Evolutionary conservation across 2,888 invertebrate genomes (phyloP).

Genomic region (Ectemnius cavifrons): DNA sequence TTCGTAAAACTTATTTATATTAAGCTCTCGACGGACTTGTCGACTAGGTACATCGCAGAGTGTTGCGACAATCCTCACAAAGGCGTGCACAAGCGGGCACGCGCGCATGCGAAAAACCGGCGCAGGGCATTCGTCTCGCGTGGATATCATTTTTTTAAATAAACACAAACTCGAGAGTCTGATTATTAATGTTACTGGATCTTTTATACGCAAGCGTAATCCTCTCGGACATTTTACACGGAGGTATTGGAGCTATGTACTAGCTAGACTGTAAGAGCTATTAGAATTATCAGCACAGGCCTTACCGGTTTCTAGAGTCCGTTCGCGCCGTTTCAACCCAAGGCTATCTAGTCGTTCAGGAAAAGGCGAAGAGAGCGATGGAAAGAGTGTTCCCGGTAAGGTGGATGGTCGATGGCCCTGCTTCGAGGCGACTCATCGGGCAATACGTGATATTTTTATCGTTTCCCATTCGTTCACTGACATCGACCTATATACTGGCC

Average conservation of each 20-base stretch:
- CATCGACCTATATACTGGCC: constrained; percentile 7
- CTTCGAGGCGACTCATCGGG: not conserved
- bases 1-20: not conserved
- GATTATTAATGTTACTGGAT: constrained; percentile 34
- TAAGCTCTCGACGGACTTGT: not conserved
- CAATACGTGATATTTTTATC: constrained; percentile 1
- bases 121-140: constrained; percentile 4
- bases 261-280: not conserved
- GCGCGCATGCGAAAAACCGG: not conserved
- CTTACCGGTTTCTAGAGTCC: constrained; percentile 1
- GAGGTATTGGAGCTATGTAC: constrained; percentile 2
- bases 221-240: not conserved
- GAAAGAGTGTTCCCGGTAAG: not conserved
- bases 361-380: constrained; percentile 11
- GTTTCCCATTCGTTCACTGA: constrained; percentile 6
- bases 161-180: constrained; percentile 1
- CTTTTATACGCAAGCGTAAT: constrained; percentile 25
- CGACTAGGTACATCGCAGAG: no score
- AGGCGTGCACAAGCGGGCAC: not conserved
- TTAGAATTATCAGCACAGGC: constrained; percentile 5
- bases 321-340: not conserved
- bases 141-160: constrained; percentile 2
- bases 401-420: constrained; percentile 12
- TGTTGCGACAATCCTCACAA: not conserved
- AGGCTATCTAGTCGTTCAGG: constrained; percentile 39